phyloP scores from a whole-genome alignment of 1,140 invertebrate species.

The Plodia interpunctella region DNA sequence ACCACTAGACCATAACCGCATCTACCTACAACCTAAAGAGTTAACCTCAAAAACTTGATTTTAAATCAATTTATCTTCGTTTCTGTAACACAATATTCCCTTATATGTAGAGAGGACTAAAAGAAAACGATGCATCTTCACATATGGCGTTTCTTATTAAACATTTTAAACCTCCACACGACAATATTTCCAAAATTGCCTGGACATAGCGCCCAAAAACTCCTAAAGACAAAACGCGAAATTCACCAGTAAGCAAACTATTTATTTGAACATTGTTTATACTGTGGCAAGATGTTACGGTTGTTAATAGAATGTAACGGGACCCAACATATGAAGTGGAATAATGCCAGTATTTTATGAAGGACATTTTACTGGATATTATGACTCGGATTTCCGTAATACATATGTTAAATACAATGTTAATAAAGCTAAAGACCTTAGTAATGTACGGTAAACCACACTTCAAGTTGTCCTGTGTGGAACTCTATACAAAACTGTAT shows the following conservation, averaged over 20 bases:
- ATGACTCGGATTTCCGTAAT: constrained; percentile 5
- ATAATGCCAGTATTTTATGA: constrained; percentile 24
- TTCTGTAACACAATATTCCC: too few species aligned
- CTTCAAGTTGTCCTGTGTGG: too few species aligned
- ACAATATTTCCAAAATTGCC: background rate
- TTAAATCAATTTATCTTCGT: too few species aligned
- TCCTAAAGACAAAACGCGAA: background rate
- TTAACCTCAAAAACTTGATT: too few species aligned
- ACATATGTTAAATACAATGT: too few species aligned
- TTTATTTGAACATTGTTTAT: background rate
- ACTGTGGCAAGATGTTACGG: constrained; percentile 4
- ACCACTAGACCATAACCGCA: too few species aligned
- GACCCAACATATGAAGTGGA: constrained; percentile 18
- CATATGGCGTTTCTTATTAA: constrained; percentile 13
- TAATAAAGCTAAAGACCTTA: too few species aligned
- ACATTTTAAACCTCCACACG: constrained; percentile 10
- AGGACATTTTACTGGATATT: constrained; percentile 17
- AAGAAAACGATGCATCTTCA: constrained; percentile 11
- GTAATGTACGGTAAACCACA: too few species aligned
- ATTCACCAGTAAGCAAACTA: background rate
- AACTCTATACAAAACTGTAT: too few species aligned
- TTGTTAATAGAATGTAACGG: constrained; percentile 26
- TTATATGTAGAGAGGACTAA: too few species aligned
- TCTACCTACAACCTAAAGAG: too few species aligned
- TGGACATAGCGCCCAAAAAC: background rate